Percentiles rank a stretch among this genome's conserved stretches.
These are phyloP conservation scores for Seriola rivoliana DNA, from an alignment of 2,113 vertebrate species.

Conservation along the genomic window DNA sequence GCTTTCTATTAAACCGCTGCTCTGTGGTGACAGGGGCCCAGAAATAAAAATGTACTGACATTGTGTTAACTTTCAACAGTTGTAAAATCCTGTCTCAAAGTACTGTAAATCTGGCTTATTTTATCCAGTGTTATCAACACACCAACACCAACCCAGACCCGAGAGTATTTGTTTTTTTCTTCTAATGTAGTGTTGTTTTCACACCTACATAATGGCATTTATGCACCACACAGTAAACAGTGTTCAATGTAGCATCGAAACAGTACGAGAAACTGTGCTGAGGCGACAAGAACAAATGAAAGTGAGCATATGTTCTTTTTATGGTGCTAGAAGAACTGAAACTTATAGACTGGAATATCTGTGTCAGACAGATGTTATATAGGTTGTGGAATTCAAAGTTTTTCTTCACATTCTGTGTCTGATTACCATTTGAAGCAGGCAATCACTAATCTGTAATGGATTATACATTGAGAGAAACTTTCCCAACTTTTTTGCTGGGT, in stretches of 20 bases:
- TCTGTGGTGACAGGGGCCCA: neutral
- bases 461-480: constrained; percentile 34
- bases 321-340: neutral
- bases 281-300: constrained; percentile 3
- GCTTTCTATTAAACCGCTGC: neutral
- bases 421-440: constrained; percentile 10
- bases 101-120: neutral
- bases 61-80: neutral
- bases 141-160: neutral
- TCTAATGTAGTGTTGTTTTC: neutral
- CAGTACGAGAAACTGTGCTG: neutral
- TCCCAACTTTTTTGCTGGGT: constrained; percentile 49
- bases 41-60: no score
- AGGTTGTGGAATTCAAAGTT: constrained; percentile 27
- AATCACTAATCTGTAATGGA: constrained; percentile 56
- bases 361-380: constrained; percentile 13
- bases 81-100: neutral
- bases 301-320: neutral
- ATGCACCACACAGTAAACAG: neutral
- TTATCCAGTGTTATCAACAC: neutral
- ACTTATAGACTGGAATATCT: constrained; percentile 10
- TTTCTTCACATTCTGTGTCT: constrained; percentile 28
- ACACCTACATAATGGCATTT: neutral
- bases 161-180: neutral
- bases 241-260: neutral